These are phyloP conservation scores for Protosalanx chinensis DNA, from an alignment of 2,797 vertebrate genomes.

Conservation along the genomic window DNA sequence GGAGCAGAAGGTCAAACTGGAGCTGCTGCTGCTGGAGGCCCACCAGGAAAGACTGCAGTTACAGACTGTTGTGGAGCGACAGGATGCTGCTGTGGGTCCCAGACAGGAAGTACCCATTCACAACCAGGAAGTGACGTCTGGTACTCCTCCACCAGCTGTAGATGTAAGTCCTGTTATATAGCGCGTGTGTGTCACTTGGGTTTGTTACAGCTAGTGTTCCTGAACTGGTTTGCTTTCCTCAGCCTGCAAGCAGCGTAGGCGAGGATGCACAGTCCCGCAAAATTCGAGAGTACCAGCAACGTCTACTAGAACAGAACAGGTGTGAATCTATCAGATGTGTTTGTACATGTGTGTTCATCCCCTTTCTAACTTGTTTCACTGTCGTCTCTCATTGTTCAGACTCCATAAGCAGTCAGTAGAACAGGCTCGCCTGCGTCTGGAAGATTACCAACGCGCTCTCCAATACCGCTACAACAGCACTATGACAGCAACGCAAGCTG, in stretches of 20 bases:
- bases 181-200: background rate
- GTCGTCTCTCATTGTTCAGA: constrained; percentile 58
- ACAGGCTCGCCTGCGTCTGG: constrained; percentile 75
- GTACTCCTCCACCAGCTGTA: background rate
- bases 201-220: background rate
- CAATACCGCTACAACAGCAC: constrained; percentile 61
- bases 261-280: constrained; percentile 62
- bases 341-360: background rate
- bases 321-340: constrained; percentile 31
- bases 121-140: constrained; percentile 33
- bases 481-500: background rate
- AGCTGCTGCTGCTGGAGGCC: constrained; percentile 74
- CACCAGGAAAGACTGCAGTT: constrained; percentile 58
- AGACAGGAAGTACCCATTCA: constrained; percentile 37
- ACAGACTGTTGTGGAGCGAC: constrained; percentile 54
- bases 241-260: constrained; percentile 33
- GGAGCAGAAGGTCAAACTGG: constrained; percentile 75
- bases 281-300: constrained; percentile 79
- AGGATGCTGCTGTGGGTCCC: constrained; percentile 35
- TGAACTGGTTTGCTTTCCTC: constrained; percentile 4
- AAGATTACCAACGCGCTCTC: constrained; percentile 82
- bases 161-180: constrained; percentile 37
- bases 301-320: constrained; percentile 82
- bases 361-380: background rate
- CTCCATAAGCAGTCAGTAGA: constrained; percentile 78